Conservation (phyloP, 35 echinoderm and acorn worm genomes). For the Nesometra sesokonis region DNA sequence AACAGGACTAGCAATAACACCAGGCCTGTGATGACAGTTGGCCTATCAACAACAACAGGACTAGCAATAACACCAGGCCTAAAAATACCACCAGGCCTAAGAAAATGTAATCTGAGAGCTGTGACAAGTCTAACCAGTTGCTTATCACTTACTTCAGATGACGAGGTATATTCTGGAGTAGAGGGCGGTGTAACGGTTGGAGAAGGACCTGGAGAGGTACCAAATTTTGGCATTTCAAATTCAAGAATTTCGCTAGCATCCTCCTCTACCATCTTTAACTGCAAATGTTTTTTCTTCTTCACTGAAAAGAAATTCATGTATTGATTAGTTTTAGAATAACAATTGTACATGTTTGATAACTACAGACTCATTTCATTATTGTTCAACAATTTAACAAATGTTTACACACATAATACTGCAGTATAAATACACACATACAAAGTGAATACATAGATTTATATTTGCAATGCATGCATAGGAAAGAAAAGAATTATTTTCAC, state of each 20-base stretch:
- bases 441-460: neutral
- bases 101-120: too few species aligned
- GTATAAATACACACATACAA: too few species aligned
- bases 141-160: slow-evolving; percentile 68
- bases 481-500: neutral
- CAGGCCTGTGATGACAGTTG: too few species aligned
- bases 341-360: neutral
- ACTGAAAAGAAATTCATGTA: neutral
- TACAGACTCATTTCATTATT: neutral
- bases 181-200: slow-evolving; percentile 64
- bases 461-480: neutral
- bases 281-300: neutral
- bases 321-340: neutral
- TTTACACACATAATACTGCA: too few species aligned
- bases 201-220: slow-evolving; percentile 68
- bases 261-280: neutral
- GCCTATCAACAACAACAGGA: too few species aligned
- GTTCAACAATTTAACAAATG: neutral
- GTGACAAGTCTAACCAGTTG: too few species aligned
- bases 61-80: too few species aligned
- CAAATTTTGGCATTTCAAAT: slow-evolving; percentile 82
- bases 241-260: neutral
- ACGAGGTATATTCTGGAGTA: slow-evolving; percentile 21
- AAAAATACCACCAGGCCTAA: too few species aligned
- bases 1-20: too few species aligned